Base-by-base conservation (phyloP, 1,140 invertebrate species). In the Rhopalosiphum maidis region DNA sequence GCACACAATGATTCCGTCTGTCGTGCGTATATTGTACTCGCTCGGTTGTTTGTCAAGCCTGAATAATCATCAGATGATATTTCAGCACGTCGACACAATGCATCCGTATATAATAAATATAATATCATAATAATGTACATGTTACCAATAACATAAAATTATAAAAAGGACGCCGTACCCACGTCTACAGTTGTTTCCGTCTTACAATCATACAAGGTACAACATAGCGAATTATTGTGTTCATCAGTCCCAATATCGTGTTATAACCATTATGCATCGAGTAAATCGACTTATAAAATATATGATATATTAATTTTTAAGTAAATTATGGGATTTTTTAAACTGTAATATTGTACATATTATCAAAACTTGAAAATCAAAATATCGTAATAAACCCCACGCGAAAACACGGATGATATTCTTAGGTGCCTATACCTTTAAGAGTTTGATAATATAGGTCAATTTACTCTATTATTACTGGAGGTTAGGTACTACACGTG, bases 61-160 rank as follows among this genome's bases (percentile, higher is more conserved):
- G 60, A 77, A 77, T 77, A 77, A 77, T n/a, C 60, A 77, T 77
- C 60, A n/a, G 30, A 77, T 77, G 60, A 77, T 77, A 77, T 77
- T 77, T 77, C 60, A 77, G 60, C 60, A 77, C 15, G 60, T 77
- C 60, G 15, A 35, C 60, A 77, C 60, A 77, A 77, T 77, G 60
- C 30, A n/a, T 68, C 60, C 15, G 15, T 35, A 77, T 35, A 77
- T 4, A 77, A 77, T 77, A 35, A 18, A n/a, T 18, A 77, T 30
- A 68, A 77, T 77, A 77, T n/a, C 30, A 51, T 51, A 77, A 77
- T 77, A 77, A n/a, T 18, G 41, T 3, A n/a, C 11, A 68, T 8
- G 8, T 6, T n/a, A 60, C 11, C 30, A 68, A 68, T 77, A n/a
- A n/a, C n/a, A 77, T 77, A 77, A n/a, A 15, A n/a, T 60, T 30